Conservation (phyloP, 2,113 vertebrate species). For the Lanius ludovicianus region DNA sequence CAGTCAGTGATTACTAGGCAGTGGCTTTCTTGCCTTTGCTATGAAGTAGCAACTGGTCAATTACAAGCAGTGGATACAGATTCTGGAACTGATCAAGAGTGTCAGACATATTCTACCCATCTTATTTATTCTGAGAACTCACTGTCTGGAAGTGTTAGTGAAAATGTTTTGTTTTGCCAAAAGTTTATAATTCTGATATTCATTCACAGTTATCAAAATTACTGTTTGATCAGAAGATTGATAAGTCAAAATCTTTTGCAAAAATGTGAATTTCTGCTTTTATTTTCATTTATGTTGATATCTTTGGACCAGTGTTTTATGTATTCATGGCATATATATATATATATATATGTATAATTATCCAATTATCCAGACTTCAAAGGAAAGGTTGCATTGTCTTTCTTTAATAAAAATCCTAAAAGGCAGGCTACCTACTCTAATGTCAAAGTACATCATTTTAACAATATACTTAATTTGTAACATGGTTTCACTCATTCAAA, state of each 20-base stretch:
- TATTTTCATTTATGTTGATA: background rate
- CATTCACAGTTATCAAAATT: background rate
- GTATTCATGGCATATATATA: background rate
- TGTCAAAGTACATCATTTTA: background rate
- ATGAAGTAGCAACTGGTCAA: background rate
- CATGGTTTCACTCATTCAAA: background rate
- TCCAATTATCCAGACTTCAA: background rate
- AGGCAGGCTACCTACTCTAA: background rate
- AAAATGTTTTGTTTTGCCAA: background rate
- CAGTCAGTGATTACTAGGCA: background rate
- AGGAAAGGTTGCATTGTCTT: background rate
- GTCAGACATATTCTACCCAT: background rate
- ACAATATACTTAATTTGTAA: background rate
- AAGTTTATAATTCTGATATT: background rate
- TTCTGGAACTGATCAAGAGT: background rate
- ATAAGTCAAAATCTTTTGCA: background rate
- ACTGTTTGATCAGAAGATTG: background rate
- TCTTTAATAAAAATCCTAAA: background rate
- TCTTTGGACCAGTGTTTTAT: background rate
- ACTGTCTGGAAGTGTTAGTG: background rate
- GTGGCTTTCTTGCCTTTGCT: background rate
- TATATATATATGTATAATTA: background rate
- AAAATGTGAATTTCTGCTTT: background rate
- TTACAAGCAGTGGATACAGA: background rate
- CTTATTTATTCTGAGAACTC: background rate